Conservation (phyloP, 1,140 invertebrate genomes). For the Papilio polytes region DNA sequence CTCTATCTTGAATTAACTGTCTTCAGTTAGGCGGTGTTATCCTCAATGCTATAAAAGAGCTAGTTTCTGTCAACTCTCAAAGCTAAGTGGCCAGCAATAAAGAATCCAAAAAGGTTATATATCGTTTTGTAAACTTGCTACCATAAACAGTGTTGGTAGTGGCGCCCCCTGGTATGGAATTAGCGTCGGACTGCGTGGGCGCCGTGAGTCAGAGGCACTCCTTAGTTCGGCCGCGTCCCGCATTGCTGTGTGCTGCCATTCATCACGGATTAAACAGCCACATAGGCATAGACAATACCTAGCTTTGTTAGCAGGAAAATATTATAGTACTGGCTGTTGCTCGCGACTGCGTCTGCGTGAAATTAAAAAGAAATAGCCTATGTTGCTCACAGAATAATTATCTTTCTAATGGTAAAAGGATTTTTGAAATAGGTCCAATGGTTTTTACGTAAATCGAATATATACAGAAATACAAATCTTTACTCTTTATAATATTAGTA, state of each 20-base stretch:
- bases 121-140: conserved; percentile 30
- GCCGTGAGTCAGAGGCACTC: conserved; percentile 73
- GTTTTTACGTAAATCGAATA: too few species aligned
- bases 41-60: not conserved
- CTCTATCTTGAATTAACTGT: not conserved
- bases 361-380: too few species aligned
- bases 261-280: conserved; percentile 50
- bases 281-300: conserved; percentile 27
- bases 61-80: not conserved
- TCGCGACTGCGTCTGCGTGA: too few species aligned
- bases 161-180: conserved; percentile 56
- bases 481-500: too few species aligned
- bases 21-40: not conserved
- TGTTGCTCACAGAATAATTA: too few species aligned
- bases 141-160: conserved; percentile 44
- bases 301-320: not conserved
- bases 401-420: too few species aligned
- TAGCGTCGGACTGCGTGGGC: conserved; percentile 72
- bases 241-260: conserved; percentile 49
- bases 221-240: conserved; percentile 60
- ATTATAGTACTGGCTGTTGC: too few species aligned
- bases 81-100: conserved; percentile 21
- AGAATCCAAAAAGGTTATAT: conserved; percentile 22
- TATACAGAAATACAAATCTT: too few species aligned
- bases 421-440: too few species aligned